phyloP scores from a whole-genome alignment of 2,113 vertebrate species.

The Amblyopsis rosae region DNA sequence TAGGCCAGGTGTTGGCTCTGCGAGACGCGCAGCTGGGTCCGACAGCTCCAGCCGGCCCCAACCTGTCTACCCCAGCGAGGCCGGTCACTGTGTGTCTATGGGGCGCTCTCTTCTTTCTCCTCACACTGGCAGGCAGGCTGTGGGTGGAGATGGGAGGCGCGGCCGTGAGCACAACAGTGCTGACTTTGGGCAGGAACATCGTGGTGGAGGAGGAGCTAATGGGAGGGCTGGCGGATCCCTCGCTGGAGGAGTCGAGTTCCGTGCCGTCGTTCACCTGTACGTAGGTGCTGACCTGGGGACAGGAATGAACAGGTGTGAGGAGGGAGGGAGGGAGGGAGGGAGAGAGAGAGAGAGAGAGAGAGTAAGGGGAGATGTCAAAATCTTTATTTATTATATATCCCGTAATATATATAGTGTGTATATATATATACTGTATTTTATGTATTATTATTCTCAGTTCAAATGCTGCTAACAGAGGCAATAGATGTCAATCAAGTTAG shows the following conservation, averaged over 20 bases:
- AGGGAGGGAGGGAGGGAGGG: too few relatives aligned
- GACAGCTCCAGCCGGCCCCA: not conserved
- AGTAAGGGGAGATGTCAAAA: too few relatives aligned
- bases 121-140: constrained; percentile 49
- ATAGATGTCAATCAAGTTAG: too few relatives aligned
- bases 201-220: not conserved
- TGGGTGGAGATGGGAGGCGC: constrained; percentile 49
- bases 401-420: too few relatives aligned
- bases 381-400: too few relatives aligned
- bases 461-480: too few relatives aligned
- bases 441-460: too few relatives aligned
- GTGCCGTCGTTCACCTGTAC: constrained; percentile 50
- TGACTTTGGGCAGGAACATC: fast-evolving
- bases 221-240: not conserved
- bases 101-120: constrained; percentile 36
- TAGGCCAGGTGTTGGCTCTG: constrained; percentile 74
- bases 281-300: constrained; percentile 60
- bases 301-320: not conserved
- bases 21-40: not conserved
- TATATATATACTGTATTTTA: too few relatives aligned
- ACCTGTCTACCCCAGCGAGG: constrained; percentile 43
- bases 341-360: too few relatives aligned
- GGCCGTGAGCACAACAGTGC: constrained; percentile 23
- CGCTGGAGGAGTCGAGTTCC: not conserved
- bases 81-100: constrained; percentile 61